Evolutionary conservation across 2,113 vertebrate genomes (phyloP).

Genomic region (Terrapene triunguis): DNA sequence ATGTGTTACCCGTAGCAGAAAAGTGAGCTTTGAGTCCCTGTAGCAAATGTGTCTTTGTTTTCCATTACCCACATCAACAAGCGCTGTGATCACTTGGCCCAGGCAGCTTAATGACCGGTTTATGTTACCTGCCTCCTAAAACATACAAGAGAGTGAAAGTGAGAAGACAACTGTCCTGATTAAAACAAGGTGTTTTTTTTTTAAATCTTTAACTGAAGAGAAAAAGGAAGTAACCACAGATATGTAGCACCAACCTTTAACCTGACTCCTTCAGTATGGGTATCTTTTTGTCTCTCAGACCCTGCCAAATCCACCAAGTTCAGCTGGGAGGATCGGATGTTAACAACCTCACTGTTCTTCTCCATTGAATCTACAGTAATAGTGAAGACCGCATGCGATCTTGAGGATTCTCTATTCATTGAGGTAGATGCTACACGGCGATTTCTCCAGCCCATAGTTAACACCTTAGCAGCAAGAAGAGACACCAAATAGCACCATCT

Average conservation of each 20-base stretch:
- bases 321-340: slow-evolving; percentile 92
- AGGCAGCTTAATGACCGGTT: slow-evolving; percentile 95
- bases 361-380: slow-evolving; percentile 95
- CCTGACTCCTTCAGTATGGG: slow-evolving; percentile 91
- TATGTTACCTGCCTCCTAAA: slow-evolving; percentile 95
- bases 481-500: neutral
- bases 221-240: neutral
- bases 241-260: slow-evolving; percentile 85
- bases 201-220: neutral
- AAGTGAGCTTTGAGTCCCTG: slow-evolving; percentile 96
- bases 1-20: slow-evolving; percentile 88
- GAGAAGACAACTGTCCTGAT: neutral
- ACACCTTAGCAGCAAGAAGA: slow-evolving; percentile 81
- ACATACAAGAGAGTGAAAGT: neutral
- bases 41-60: slow-evolving; percentile 94
- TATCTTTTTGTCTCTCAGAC: slow-evolving; percentile 95
- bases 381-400: slow-evolving; percentile 96
- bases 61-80: slow-evolving; percentile 94
- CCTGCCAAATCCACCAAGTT: slow-evolving; percentile 97
- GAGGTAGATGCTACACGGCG: slow-evolving; percentile 94
- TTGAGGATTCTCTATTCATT: slow-evolving; percentile 97
- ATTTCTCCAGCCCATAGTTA: slow-evolving; percentile 95
- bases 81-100: slow-evolving; percentile 94
- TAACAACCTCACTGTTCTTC: slow-evolving; percentile 87
- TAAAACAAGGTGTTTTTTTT: neutral